These are phyloP conservation scores for Tetragonula clypearis DNA, from an alignment of 1,140 invertebrate genomes.

Conservation along the genomic window DNA sequence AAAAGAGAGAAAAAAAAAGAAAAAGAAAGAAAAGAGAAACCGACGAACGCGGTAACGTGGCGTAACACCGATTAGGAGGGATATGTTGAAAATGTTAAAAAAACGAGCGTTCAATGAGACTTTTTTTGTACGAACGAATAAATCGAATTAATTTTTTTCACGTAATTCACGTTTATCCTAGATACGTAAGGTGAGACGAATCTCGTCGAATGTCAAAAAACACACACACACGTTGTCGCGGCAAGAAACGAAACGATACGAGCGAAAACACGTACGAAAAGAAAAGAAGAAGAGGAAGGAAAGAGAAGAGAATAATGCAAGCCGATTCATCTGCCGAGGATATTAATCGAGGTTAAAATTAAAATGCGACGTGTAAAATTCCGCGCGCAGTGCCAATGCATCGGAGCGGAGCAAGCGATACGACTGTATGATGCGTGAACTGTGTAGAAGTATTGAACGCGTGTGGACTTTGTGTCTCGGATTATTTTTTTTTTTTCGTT, in stretches of 20 bases:
- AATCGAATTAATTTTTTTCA: constrained; percentile 47
- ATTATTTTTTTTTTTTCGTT: not conserved
- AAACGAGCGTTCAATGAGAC: constrained; percentile 11
- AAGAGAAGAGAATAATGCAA: not conserved
- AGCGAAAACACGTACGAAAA: not conserved
- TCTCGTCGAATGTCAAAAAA: not conserved
- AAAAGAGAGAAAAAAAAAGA: too few species aligned
- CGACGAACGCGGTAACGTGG: not conserved
- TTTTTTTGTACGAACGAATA: constrained; percentile 37
- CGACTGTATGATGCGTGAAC: constrained; percentile 8
- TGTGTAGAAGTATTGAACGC: not conserved
- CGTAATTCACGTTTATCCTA: constrained; percentile 13
- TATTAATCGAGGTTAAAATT: constrained; percentile 13
- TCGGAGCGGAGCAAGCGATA: not conserved
- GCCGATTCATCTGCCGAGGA: not conserved
- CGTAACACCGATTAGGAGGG: not conserved
- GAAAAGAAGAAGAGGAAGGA: too few species aligned
- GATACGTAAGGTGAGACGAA: constrained; percentile 1
- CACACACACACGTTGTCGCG: not conserved
- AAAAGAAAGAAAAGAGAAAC: too few species aligned
- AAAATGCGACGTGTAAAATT: constrained; percentile 3
- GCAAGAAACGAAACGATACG: not conserved
- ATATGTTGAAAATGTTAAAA: not conserved
- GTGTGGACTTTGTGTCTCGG: not conserved
- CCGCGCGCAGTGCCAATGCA: constrained; percentile 21